Evolutionary conservation across 2,888 invertebrate species (phyloP), one percentile per base, ranked within the genome.

Genomic region (Machimus rusticus): DNA sequence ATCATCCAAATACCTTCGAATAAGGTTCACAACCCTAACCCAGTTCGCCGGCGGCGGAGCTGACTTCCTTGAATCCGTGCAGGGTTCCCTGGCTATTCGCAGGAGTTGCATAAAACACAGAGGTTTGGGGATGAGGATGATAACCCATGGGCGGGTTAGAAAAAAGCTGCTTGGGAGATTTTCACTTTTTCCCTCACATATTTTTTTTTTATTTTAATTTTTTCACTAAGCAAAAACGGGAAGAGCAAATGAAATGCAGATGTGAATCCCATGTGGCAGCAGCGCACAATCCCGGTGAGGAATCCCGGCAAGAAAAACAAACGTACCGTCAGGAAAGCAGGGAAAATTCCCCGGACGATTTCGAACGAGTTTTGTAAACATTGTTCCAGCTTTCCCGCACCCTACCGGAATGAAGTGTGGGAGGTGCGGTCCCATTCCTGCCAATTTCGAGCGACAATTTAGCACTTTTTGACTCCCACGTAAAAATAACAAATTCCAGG

Each of bases 231-330:
- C 78, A 78, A 19, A 78, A 78, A 78, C 9, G 23, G 34, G 55
- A 57, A 66, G 66, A 46, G 51, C 66, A 84, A 37, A 23, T 84
- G 66, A 84, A 84, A 84, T 84, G 66, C 66, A 79, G 79, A 79
- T 79, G 79, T 31, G 51, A 79, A 46, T 79, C 51, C 51, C 66
- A 66, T 66, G 66, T 66, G 66, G 66, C 66, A 66, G 51, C 5
- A 66, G 31, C 23, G 6, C 28, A 28, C 14, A 46, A 79, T 23
- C 51, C 79, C 79, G 16, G 16, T 51, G 46, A 51, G 79, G 79
- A 28, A 79, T 37, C 37, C 76, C n/a, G 14, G 79, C 31, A 19
- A 39, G 28, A 79, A 79, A 79, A 79, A 79, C 28, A 46, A 79
- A 79, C 23, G 55, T 51, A 28, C 51, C 19, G 12, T 3, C 28